Percentiles rank a stretch among this genome's conserved stretches.
phyloP scores from a whole-genome alignment of 2,888 invertebrate genomes.

The Conchocele bisecta region DNA sequence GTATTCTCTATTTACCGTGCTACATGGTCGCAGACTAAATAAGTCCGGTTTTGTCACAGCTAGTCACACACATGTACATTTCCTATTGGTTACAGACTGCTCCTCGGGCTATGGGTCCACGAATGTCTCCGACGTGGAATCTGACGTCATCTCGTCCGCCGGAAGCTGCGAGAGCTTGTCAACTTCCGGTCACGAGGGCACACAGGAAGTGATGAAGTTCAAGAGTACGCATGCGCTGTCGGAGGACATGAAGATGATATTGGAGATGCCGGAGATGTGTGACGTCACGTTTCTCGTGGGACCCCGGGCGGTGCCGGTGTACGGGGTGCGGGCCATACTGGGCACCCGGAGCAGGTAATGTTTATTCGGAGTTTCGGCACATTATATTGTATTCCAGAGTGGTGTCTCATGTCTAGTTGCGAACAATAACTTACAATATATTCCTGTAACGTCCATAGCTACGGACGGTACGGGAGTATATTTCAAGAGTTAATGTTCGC shows the following conservation, averaged over 20 bases:
- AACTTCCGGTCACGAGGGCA: too few species aligned
- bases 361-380: too few species aligned
- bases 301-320: conserved; percentile 26
- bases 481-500: too few species aligned
- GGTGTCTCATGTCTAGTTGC: too few species aligned
- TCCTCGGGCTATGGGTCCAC: conserved; percentile 53
- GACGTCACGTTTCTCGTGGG: conserved; percentile 54
- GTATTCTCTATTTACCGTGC: too few species aligned
- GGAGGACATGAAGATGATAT: conserved; percentile 40
- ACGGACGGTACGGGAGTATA: too few species aligned
- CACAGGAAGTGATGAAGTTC: conserved; percentile 1
- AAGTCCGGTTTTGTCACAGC: too few species aligned
- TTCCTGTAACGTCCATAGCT: too few species aligned
- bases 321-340: conserved; percentile 45
- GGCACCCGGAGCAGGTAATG: conserved; percentile 46
- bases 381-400: too few species aligned
- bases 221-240: conserved; percentile 37
- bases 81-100: conserved; percentile 9
- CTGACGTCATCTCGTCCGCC: conserved; percentile 1
- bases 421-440: too few species aligned
- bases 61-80: not conserved
- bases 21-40: too few species aligned
- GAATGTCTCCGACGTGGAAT: conserved; percentile 29
- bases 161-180: too few species aligned
- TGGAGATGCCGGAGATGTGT: conserved; percentile 55